Evolutionary conservation across 2,797 vertebrate genomes (phyloP).

Genomic region (Sphaeramia orbicularis): DNA sequence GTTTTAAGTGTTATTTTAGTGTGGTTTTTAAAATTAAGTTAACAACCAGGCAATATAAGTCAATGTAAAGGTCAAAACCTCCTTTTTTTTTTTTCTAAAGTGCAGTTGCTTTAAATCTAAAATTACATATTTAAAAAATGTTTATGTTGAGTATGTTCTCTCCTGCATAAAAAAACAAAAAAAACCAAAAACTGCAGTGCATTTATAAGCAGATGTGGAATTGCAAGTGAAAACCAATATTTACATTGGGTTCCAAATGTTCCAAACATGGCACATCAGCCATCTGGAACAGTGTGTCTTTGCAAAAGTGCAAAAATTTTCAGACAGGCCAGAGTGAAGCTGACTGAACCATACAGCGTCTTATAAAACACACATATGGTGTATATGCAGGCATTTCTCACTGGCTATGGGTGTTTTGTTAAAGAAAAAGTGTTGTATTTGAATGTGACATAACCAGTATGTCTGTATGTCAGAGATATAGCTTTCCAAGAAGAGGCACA

Average conservation of each 20-base stretch:
- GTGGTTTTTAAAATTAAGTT: no score
- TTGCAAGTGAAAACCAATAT: constrained; percentile 26
- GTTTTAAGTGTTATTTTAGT: background rate
- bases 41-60: no score
- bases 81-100: background rate
- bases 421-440: background rate
- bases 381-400: background rate
- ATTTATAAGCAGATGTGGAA: background rate
- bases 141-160: background rate
- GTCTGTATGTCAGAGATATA: constrained; percentile 1
- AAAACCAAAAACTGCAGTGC: background rate
- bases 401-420: background rate
- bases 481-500: constrained; percentile 30
- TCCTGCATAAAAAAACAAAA: background rate
- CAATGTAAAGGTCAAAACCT: no score
- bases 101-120: background rate
- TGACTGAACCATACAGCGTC: no score
- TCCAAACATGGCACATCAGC: background rate
- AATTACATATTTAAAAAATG: background rate
- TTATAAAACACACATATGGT: background rate
- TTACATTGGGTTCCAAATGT: constrained; percentile 15
- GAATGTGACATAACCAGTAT: constrained; percentile 10
- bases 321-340: background rate
- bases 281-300: background rate
- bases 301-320: background rate